Evolutionary conservation across 2,888 invertebrate species (phyloP), one percentile per base, ranked within the genome.

Genomic region (Steinernema hermaphroditum): DNA sequence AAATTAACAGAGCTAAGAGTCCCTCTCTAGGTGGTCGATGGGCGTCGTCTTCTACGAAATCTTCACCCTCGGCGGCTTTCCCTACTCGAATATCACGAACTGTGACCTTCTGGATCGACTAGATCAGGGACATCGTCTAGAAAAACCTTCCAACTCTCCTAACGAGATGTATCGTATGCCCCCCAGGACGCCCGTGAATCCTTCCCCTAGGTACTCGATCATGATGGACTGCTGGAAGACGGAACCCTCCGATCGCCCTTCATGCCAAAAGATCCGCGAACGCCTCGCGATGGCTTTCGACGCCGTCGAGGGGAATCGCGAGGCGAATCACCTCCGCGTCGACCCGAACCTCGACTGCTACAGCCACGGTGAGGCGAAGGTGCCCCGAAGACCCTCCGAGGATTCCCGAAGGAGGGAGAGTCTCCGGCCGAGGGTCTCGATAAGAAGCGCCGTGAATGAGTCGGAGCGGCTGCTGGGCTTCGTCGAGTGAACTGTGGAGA

Each of bases 1-100:
- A n/a, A n/a, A n/a, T n/a, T n/a, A n/a, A n/a, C n/a, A n/a, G n/a
- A n/a, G n/a, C n/a, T n/a, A n/a, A n/a, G n/a, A n/a, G n/a, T n/a
- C n/a, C n/a, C n/a, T n/a, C 37, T 54, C 19, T 27, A 54, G 54
- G 27, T 54, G 54, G 54, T 54, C 54, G 54, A 22, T 54, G 27
- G 54, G 54, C 9, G 19, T 54, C 54, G 54, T 54, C 19, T 27
- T 54, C 27, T 54, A 24, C 54, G 54, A 54, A 24, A 54, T 54
- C 54, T 27, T 54, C 27, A 22, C 54, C 24, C 6, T 54, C 14
- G 54, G 54, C 27, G 54, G 54, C 9, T 54, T 54, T 16, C 54
- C 54, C 24, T 54, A 54, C 19, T 1, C 54, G 22, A 27, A 54
- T 24, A 54, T 54, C 54, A 6, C 54, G 12, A 54, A 54, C 54